phyloP scores from a whole-genome alignment of 2,888 invertebrate species.

The Panopea generosa region DNA sequence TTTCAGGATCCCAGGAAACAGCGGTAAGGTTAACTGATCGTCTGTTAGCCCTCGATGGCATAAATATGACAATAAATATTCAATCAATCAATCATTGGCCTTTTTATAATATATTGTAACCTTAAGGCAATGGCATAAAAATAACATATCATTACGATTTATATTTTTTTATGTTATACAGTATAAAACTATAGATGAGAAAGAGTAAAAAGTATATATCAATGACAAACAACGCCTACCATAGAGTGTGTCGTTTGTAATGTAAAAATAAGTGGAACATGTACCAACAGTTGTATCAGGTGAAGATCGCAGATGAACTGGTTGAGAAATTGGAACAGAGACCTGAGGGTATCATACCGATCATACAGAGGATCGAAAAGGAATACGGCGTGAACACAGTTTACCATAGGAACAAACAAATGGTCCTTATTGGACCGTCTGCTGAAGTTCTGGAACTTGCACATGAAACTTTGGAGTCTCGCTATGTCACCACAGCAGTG shows the following conservation, averaged over 20 bases:
- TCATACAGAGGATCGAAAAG: constrained; percentile 48
- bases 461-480: constrained; percentile 47
- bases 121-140: too few species aligned
- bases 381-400: constrained; percentile 55
- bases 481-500: background rate
- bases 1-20: too few species aligned
- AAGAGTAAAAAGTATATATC: too few species aligned
- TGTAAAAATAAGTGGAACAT: constrained; percentile 52
- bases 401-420: constrained; percentile 45
- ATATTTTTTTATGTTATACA: too few species aligned
- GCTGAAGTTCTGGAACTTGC: constrained; percentile 55
- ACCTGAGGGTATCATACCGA: constrained; percentile 48
- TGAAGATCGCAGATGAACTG: constrained; percentile 30
- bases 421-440: constrained; percentile 50
- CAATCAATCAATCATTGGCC: too few species aligned
- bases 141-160: too few species aligned
- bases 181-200: too few species aligned
- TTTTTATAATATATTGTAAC: too few species aligned
- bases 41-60: too few species aligned
- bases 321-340: constrained; percentile 41
- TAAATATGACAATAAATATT: too few species aligned
- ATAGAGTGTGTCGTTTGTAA: background rate
- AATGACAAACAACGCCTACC: too few species aligned
- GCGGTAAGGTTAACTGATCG: too few species aligned
- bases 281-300: constrained; percentile 52